Evolutionary conservation across 2,797 vertebrate genomes (phyloP).

Genomic region (Lophotriccus pileatus): DNA sequence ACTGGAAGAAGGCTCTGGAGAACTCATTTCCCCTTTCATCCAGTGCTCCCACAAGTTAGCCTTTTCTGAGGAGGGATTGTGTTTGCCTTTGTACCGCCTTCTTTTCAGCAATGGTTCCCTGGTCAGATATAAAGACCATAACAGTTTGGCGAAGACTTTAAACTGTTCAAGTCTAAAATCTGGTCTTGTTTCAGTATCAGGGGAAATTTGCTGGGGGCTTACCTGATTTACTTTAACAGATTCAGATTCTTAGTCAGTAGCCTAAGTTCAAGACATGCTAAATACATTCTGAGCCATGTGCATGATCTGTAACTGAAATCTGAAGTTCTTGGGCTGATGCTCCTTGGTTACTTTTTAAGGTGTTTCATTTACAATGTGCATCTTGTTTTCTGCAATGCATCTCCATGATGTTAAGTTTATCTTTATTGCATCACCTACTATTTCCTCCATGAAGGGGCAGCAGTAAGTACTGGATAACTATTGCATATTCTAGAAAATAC

Average conservation of each 20-base stretch:
- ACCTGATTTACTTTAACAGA: neutral
- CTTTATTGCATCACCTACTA: neutral
- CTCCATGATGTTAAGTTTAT: neutral
- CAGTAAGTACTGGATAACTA: neutral
- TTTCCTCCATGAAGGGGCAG: neutral
- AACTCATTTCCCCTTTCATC: neutral
- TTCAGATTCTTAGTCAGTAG: neutral
- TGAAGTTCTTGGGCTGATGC: neutral
- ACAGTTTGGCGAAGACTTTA: neutral
- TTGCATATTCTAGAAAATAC: neutral
- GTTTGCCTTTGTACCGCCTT: neutral
- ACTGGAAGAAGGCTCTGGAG: neutral
- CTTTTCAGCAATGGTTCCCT: neutral
- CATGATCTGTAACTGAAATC: neutral
- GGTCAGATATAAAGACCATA: neutral
- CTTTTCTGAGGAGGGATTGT: neutral
- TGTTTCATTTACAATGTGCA: neutral
- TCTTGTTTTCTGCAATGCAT: neutral
- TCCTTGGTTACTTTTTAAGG: neutral
- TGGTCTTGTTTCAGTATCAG: neutral
- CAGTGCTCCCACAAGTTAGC: fast-evolving
- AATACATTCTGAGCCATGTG: neutral
- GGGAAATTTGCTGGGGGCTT: neutral
- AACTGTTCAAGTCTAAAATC: neutral
- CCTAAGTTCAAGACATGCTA: neutral